These are phyloP conservation scores for Hemistola chrysoprasaria DNA, from an alignment of 2,888 invertebrate species.

Conservation along the genomic window DNA sequence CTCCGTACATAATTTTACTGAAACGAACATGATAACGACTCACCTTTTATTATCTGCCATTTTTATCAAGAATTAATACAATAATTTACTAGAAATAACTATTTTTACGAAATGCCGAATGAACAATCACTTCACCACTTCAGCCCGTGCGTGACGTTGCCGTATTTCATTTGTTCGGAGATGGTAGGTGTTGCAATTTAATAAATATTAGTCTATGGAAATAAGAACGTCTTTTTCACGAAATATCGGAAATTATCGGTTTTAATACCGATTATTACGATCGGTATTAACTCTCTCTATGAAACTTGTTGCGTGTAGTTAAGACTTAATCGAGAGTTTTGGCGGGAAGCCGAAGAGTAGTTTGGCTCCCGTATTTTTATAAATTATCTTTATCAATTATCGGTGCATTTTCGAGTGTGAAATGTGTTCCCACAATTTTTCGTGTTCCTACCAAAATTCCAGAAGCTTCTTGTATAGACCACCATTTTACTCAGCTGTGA, in stretches of 20 bases:
- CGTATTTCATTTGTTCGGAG: conserved; percentile 81
- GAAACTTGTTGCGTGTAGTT: too few relatives aligned
- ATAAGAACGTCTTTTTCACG: conserved; percentile 4
- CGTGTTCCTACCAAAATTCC: too few relatives aligned
- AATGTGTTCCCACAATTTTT: too few relatives aligned
- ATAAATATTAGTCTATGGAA: conserved; percentile 19
- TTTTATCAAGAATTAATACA: conserved; percentile 57
- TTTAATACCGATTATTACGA: too few relatives aligned
- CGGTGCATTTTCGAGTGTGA: too few relatives aligned
- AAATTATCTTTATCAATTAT: too few relatives aligned
- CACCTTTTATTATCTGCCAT: conserved; percentile 83
- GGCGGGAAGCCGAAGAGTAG: too few relatives aligned
- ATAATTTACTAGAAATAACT: conserved; percentile 56
- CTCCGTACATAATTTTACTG: not conserved
- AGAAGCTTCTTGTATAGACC: too few relatives aligned
- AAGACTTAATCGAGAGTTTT: too few relatives aligned
- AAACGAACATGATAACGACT: conserved; percentile 30
- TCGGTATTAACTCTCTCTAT: too few relatives aligned
- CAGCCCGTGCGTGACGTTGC: conserved; percentile 78
- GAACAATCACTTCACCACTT: conserved; percentile 61
- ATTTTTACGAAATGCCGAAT: conserved; percentile 63
- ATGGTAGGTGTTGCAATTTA: conserved; percentile 49
- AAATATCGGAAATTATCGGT: conserved; percentile 23
- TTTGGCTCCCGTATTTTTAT: too few relatives aligned
- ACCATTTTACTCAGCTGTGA: too few relatives aligned